These are phyloP conservation scores for Plebejus melissa DNA, from an alignment of 2,888 invertebrate genomes.

Conservation along the genomic window DNA sequence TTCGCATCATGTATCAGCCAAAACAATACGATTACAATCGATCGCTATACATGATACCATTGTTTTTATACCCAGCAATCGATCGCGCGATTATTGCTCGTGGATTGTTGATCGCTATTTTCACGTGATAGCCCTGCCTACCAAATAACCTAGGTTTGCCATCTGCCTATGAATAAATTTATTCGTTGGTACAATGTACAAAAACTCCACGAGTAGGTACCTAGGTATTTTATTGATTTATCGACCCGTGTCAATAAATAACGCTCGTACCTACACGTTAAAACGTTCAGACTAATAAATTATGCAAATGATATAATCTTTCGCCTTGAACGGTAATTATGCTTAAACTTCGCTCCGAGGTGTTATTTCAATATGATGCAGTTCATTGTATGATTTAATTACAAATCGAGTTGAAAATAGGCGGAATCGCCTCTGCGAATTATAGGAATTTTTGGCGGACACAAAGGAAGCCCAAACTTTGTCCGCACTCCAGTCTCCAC, in stretches of 20 bases:
- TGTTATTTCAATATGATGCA: conserved; percentile 10
- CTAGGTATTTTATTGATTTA: background rate
- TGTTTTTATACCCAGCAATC: too few relatives aligned
- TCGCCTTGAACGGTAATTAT: conserved; percentile 7
- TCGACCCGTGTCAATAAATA: conserved; percentile 3
- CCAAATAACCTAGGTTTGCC: too few relatives aligned
- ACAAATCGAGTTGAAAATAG: background rate
- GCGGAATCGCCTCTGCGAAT: background rate
- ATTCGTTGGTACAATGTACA: background rate
- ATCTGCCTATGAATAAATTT: background rate
- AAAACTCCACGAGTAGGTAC: background rate
- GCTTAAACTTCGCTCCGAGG: background rate
- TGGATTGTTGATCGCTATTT: too few relatives aligned
- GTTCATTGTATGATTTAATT: conserved; percentile 11
- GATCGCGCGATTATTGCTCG: too few relatives aligned
- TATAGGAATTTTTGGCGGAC: background rate
- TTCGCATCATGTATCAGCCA: too few relatives aligned
- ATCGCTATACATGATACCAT: too few relatives aligned
- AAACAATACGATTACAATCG: too few relatives aligned
- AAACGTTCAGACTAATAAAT: background rate
- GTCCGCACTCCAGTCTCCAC: too few relatives aligned
- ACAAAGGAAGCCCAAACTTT: background rate
- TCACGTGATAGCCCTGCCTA: too few relatives aligned
- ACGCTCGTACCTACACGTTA: background rate
- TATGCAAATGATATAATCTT: background rate